Percentiles rank a stretch among this genome's conserved stretches.
These are phyloP conservation scores for Glaucomys volans DNA, from an alignment of 2,113 vertebrate genomes.

Conservation along the genomic window DNA sequence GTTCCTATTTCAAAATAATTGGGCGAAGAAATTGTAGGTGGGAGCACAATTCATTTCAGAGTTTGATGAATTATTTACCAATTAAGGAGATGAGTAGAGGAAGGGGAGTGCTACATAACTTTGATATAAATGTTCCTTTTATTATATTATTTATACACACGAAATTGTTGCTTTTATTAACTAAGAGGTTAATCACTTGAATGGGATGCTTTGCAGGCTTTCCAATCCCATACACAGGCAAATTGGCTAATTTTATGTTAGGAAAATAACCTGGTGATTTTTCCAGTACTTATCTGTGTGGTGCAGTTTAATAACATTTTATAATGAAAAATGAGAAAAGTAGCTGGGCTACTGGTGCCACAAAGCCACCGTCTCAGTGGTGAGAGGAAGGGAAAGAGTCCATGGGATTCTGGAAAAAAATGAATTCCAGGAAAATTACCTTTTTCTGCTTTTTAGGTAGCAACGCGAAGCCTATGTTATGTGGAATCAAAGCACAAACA, in stretches of 20 bases:
- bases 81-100: conserved; percentile 85
- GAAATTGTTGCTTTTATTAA: conserved; percentile 89
- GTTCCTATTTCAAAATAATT: conserved; percentile 90
- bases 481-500: neutral
- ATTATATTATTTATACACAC: conserved; percentile 89
- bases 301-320: conserved; percentile 88
- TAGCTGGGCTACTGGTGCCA: conserved; percentile 68
- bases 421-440: neutral
- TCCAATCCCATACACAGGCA: conserved; percentile 86
- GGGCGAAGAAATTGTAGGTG: conserved; percentile 87
- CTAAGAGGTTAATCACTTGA: conserved; percentile 91
- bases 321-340: conserved; percentile 84
- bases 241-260: conserved; percentile 89
- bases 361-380: conserved; percentile 55
- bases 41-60: conserved; percentile 86
- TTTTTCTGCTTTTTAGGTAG: neutral
- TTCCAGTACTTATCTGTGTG: conserved; percentile 87
- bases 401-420: neutral
- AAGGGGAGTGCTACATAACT: conserved; percentile 83
- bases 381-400: neutral
- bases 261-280: conserved; percentile 86
- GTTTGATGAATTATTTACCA: conserved; percentile 91
- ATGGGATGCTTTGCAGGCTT: conserved; percentile 86
- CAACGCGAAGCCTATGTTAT: neutral
- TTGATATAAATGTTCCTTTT: conserved; percentile 86